These are phyloP conservation scores for Drosophila paranaensis DNA, from an alignment of 2,888 invertebrate genomes.

Conservation along the genomic window DNA sequence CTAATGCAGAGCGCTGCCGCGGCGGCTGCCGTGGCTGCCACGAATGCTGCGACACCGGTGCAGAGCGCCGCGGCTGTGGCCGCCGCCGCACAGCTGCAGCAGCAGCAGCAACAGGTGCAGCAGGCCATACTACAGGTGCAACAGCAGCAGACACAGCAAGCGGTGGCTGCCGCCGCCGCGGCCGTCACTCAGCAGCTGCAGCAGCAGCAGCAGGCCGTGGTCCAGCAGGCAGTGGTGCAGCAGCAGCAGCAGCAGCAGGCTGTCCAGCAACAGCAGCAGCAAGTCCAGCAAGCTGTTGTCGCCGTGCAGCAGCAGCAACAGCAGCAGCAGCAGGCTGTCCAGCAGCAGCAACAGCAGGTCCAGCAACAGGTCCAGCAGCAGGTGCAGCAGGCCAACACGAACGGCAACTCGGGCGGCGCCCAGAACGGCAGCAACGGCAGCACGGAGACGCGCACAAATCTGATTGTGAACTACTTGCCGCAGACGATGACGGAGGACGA, in stretches of 20 bases:
- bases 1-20: constrained; percentile 79
- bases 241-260: constrained; percentile 59
- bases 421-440: constrained; percentile 86
- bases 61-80: constrained; percentile 79
- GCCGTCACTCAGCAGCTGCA: constrained; percentile 81
- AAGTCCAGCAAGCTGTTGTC: constrained; percentile 80
- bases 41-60: constrained; percentile 75
- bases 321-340: constrained; percentile 69
- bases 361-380: constrained; percentile 74
- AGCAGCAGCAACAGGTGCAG: constrained; percentile 83
- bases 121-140: constrained; percentile 84
- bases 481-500: constrained; percentile 99
- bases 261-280: constrained; percentile 70
- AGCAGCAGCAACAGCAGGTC: constrained; percentile 77
- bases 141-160: constrained; percentile 83
- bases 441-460: constrained; percentile 98
- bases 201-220: constrained; percentile 82
- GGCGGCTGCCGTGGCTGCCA: constrained; percentile 81
- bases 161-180: constrained; percentile 78
- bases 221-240: constrained; percentile 69
- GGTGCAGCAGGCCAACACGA: constrained; percentile 67
- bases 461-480: constrained; percentile 99
- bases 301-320: constrained; percentile 66
- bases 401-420: constrained; percentile 69
- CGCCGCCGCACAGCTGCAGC: constrained; percentile 79